A percentile compares a stretch with the other conserved stretches of the same genome.
Conservation (phyloP, 37 sponge, comb jelly and placozoan genomes). For the Axinella damicornis region DNA sequence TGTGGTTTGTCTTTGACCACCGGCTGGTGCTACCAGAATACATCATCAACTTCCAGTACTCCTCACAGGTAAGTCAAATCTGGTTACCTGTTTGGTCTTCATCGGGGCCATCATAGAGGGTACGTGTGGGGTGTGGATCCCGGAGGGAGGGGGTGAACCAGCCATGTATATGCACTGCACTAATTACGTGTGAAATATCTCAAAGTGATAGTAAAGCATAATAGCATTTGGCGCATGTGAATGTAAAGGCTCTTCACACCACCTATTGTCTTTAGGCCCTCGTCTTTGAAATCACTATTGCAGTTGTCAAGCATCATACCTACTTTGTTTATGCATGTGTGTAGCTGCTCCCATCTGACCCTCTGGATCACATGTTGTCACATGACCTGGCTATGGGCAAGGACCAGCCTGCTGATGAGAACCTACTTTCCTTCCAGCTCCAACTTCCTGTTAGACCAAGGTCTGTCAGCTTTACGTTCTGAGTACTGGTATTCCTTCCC, state of each 20-base stretch:
- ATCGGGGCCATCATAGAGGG: background rate
- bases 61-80: background rate
- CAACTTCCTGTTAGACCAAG: background rate
- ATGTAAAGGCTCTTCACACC: too few species aligned
- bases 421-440: background rate
- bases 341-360: background rate
- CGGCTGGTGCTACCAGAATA: conserved; percentile 80
- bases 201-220: too few species aligned
- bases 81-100: background rate
- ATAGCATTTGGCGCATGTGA: too few species aligned
- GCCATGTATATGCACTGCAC: too few species aligned
- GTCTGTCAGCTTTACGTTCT: too few species aligned
- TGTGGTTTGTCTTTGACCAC: conserved; percentile 63
- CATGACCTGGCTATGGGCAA: background rate
- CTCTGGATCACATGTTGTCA: conserved; percentile 14
- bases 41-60: conserved; percentile 43
- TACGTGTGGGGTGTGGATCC: too few species aligned
- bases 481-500: too few species aligned
- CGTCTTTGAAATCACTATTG: background rate
- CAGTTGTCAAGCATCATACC: background rate
- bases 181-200: too few species aligned
- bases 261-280: too few species aligned
- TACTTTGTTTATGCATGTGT: too few species aligned
- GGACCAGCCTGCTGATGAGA: conserved; percentile 1
- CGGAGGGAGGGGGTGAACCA: too few species aligned